Percentiles rank a stretch among this genome's conserved stretches.
These are phyloP conservation scores for Acleris sparsana DNA, from an alignment of 2,888 invertebrate species.

Conservation along the genomic window DNA sequence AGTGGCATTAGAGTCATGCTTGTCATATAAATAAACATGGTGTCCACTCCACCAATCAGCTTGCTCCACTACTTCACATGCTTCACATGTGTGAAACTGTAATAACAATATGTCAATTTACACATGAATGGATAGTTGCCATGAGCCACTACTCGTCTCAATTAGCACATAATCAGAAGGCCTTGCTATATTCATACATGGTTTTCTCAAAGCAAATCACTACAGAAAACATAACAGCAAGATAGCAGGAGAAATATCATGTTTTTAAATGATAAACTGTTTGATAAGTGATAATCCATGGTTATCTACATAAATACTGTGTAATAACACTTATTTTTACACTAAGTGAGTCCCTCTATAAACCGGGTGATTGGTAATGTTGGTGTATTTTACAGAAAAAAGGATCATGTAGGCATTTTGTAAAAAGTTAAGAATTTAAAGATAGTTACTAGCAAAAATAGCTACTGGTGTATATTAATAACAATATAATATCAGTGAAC, in stretches of 20 bases:
- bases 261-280: conserved; percentile 22
- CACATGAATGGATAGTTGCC: conserved; percentile 10
- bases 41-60: conserved; percentile 46
- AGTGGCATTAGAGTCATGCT: conserved; percentile 38
- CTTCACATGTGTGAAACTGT: conserved; percentile 32
- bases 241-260: conserved; percentile 38
- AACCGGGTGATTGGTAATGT: too few relatives aligned
- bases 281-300: conserved; percentile 31
- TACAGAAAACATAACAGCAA: conserved; percentile 28
- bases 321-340: conserved; percentile 7
- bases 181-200: conserved; percentile 40
- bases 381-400: too few relatives aligned
- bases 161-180: conserved; percentile 35
- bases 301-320: conserved; percentile 25
- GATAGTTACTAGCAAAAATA: too few relatives aligned
- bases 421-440: too few relatives aligned
- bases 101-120: conserved; percentile 26
- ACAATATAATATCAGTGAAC: too few relatives aligned
- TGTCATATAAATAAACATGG: conserved; percentile 39
- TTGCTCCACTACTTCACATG: conserved; percentile 45
- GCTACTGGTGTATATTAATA: too few relatives aligned
- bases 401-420: too few relatives aligned
- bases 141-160: conserved; percentile 3
- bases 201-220: conserved; percentile 40
- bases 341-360: not conserved